Evolutionary conservation across 1,140 invertebrate genomes (phyloP).

Genomic region (Daktulosphaira vitifoliae): DNA sequence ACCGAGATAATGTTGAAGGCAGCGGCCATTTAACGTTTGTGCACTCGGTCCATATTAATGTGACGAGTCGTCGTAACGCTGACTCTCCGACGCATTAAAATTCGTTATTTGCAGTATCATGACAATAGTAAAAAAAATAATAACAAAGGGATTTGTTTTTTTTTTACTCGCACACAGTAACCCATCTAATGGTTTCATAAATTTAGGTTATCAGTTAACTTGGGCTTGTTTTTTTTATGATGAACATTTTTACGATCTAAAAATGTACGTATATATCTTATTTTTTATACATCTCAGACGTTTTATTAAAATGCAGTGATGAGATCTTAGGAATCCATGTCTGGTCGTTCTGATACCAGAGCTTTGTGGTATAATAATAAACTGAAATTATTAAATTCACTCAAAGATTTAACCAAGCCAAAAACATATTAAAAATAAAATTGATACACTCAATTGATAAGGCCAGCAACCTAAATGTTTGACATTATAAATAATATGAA

Average conservation of each 20-base stretch:
- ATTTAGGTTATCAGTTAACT: neutral
- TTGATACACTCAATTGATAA: too few relatives aligned
- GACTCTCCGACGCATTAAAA: neutral
- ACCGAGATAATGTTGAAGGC: neutral
- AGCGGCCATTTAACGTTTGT: slow-evolving; percentile 12
- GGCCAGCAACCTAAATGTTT: too few relatives aligned
- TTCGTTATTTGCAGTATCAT: slow-evolving; percentile 11
- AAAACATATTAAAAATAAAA: too few relatives aligned
- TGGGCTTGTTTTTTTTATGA: neutral
- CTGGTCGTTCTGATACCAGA: too few relatives aligned
- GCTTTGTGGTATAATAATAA: too few relatives aligned
- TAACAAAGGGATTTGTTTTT: neutral
- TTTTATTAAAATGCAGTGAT: neutral
- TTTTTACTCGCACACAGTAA: neutral
- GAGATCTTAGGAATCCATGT: neutral
- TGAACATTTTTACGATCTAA: slow-evolving; percentile 1
- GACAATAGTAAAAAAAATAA: slow-evolving; percentile 7
- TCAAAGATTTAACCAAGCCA: too few relatives aligned
- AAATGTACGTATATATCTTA: neutral
- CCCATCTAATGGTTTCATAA: slow-evolving; percentile 7
- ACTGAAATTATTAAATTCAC: too few relatives aligned
- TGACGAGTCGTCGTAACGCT: slow-evolving; percentile 3
- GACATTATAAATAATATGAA: too few relatives aligned
- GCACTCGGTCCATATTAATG: slow-evolving; percentile 15
- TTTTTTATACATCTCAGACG: slow-evolving; percentile 15